Conservation (phyloP, 2,113 vertebrate species). For the Petroica traversi region DNA sequence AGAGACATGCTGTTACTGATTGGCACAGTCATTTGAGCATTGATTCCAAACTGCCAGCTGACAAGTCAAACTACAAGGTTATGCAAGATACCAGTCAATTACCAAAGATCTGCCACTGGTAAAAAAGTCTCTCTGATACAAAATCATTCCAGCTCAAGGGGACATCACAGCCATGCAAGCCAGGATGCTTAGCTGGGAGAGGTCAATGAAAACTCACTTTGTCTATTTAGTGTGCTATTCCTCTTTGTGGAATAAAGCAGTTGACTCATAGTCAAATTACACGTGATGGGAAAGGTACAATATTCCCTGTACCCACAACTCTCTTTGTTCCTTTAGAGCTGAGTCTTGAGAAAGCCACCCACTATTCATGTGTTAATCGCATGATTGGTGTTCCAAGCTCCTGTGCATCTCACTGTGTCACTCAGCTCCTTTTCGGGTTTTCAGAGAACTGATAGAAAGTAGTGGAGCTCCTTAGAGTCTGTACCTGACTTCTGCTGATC, state of each 20-base stretch:
- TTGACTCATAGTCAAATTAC: background rate
- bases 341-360: background rate
- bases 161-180: background rate
- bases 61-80: background rate
- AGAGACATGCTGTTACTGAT: background rate
- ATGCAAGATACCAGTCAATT: rapidly evolving
- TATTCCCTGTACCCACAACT: background rate
- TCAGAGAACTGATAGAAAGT: background rate
- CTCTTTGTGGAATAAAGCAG: background rate
- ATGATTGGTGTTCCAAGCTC: background rate
- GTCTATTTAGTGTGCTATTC: no score
- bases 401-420: background rate
- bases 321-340: background rate
- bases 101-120: background rate
- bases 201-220: background rate
- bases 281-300: background rate
- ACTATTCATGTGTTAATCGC: rapidly evolving
- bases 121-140: background rate
- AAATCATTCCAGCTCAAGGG: background rate
- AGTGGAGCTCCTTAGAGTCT: background rate
- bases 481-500: background rate
- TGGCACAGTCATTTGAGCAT: background rate
- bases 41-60: background rate
- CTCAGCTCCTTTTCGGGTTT: background rate
- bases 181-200: background rate